A percentile compares a stretch with the other conserved stretches of the same genome.
These are phyloP conservation scores for Pangasius djambal DNA, from an alignment of 2,797 vertebrate genomes.

Conservation along the genomic window DNA sequence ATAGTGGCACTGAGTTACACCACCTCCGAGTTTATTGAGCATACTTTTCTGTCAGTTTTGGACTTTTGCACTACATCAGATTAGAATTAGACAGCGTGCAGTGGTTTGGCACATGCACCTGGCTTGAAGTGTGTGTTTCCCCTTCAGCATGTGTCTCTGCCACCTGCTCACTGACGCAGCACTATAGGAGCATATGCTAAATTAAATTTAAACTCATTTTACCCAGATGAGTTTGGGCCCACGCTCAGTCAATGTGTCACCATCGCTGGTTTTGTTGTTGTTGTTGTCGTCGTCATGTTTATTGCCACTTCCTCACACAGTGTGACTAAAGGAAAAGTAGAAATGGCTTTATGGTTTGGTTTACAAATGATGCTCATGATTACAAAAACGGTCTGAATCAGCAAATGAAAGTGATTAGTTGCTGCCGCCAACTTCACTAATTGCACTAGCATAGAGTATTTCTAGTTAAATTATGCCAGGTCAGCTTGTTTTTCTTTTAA, in stretches of 20 bases:
- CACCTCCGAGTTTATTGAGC: not conserved
- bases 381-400: conserved; percentile 68
- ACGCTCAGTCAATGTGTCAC: conserved; percentile 48
- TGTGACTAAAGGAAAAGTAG: conserved; percentile 58
- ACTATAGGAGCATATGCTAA: conserved; percentile 73
- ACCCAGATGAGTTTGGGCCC: conserved; percentile 62
- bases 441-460: conserved; percentile 54
- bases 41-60: conserved; percentile 10
- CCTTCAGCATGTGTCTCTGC: conserved; percentile 53
- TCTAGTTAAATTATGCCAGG: conserved; percentile 53
- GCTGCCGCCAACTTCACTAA: conserved; percentile 65
- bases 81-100: conserved; percentile 13
- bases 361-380: conserved; percentile 75
- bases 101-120: conserved; percentile 20
- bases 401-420: conserved; percentile 71
- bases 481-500: conserved; percentile 43
- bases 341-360: conserved; percentile 43
- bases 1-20: not conserved
- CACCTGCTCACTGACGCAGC: conserved; percentile 70
- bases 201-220: conserved; percentile 68
- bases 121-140: conserved; percentile 29
- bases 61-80: not conserved
- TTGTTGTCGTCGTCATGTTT: conserved; percentile 36
- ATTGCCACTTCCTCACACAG: conserved; percentile 47
- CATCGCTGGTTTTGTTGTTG: conserved; percentile 20